Percentiles rank a stretch among this genome's conserved stretches.
Evolutionary conservation across 2,113 vertebrate species (phyloP).

Genomic region (Myocastor coypus): DNA sequence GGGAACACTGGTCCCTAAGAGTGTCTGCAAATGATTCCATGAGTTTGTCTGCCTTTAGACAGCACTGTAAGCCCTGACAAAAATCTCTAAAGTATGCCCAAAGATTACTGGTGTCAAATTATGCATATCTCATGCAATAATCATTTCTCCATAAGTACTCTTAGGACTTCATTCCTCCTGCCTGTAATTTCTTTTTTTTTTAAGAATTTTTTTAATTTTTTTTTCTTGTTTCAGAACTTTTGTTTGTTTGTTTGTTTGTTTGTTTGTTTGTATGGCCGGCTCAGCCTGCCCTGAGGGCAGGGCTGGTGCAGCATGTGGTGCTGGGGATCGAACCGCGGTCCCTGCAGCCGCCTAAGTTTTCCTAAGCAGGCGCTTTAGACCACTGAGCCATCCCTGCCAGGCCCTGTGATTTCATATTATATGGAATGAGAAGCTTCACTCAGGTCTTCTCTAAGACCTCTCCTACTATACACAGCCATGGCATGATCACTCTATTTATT

Average conservation of each 20-base stretch:
- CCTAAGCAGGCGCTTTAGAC: no score
- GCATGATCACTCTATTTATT: constrained; percentile 8
- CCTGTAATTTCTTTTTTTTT: no score
- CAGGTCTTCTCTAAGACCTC: neutral
- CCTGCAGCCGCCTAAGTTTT: no score
- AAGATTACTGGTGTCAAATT: neutral
- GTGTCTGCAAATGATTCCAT: neutral
- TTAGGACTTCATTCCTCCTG: neutral
- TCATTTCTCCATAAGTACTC: neutral
- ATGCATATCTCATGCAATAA: neutral
- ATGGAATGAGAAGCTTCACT: neutral
- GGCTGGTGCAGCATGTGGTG: no score
- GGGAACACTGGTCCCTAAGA: neutral
- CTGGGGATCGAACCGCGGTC: no score
- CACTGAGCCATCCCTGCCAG: no score
- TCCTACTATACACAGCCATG: neutral
- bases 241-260: no score
- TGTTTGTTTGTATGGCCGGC: no score
- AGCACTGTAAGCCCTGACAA: neutral
- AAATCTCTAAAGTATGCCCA: neutral
- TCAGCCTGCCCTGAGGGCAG: no score
- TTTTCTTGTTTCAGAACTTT: no score
- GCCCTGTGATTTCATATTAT: neutral
- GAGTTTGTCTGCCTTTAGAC: neutral
- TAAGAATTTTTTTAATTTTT: no score